A percentile compares a stretch with the other conserved stretches of the same genome.
phyloP scores from a whole-genome alignment of 2,888 invertebrate species.

The Blastobasis adustella region DNA sequence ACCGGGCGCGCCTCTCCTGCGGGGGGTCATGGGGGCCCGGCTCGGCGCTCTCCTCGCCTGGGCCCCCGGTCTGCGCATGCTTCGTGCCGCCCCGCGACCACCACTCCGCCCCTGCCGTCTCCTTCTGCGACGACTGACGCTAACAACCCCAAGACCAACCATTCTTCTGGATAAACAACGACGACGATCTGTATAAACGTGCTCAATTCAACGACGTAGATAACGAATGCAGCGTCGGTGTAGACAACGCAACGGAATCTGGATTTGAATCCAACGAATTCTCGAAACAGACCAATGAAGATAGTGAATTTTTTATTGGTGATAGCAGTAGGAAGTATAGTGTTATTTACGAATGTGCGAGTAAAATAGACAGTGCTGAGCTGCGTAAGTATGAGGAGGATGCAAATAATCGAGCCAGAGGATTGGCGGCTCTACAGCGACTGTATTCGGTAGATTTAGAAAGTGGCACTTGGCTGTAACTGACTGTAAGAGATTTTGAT shows the following conservation, averaged over 20 bases:
- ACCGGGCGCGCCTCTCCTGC: conserved; percentile 57
- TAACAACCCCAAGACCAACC: conserved; percentile 33
- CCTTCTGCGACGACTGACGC: conserved; percentile 73
- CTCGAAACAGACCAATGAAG: conserved; percentile 1
- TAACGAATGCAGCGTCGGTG: neutral
- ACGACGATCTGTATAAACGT: conserved; percentile 11
- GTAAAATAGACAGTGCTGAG: conserved; percentile 17
- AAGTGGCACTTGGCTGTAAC: conserved; percentile 21
- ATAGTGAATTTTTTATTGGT: conserved; percentile 4
- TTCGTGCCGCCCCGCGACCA: conserved; percentile 62
- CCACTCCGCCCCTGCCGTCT: conserved; percentile 77
- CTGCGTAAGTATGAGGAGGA: conserved; percentile 22
- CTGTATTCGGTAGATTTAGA: conserved; percentile 39
- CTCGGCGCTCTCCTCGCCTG: conserved; percentile 59
- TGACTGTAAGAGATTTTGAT: too few relatives aligned
- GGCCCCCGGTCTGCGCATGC: conserved; percentile 60
- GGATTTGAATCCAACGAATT: neutral
- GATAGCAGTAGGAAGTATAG: conserved; percentile 12
- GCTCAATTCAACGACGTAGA: conserved; percentile 1
- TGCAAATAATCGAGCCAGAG: conserved; percentile 31
- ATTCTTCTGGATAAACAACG: conserved; percentile 25
- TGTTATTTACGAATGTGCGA: conserved; percentile 17
- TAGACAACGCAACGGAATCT: too few relatives aligned
- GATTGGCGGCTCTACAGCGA: conserved; percentile 40
- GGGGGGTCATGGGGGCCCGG: conserved; percentile 56